Evolutionary conservation across 2,888 invertebrate species (phyloP), one percentile per base, ranked within the genome.

Genomic region (Subacronicta megacephala): DNA sequence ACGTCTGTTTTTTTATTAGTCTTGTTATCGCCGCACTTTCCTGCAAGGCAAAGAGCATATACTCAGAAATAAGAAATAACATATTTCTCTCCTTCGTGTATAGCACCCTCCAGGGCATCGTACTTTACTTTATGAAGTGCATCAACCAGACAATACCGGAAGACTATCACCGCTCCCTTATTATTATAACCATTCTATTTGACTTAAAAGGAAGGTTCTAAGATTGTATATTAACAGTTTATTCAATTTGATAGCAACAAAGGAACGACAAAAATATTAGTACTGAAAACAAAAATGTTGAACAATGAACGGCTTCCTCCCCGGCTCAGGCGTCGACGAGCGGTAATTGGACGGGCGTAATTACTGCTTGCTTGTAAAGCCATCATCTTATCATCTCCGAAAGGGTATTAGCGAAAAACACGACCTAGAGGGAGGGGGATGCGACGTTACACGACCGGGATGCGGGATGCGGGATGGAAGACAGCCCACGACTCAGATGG

Each of bases 341-440:
- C 84, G 80, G 89, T 92, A 92, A 92, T 92, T 92, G 90, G 90
- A 88, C 85, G 85, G 82, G 81, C 85, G 87, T 93, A 92, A 92
- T 93, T 93, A 93, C 91, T 89, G 88, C 86, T 89, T 90, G 89
- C 91, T 91, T 92, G 90, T 91, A 90, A 92, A 92, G 90, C 90
- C 90, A 92, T 92, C 91, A 92, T 92, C 91, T 93, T 91, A 92
- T 92, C 90, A 90, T 90, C 89, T 90, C 87, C 81, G 82, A 90
- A 90, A 86, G 89, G 90, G 91, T 90, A 91, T 93, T 91, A 92
- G 85, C 83, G 88, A 90, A 92, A 92, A 93, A 93, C 89, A 91
- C 84, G 84, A 85, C 81, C 81, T 80, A 77, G 60, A 62, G 72
- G 71, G 70, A 71, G 78, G 75, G 80, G 72, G 71, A n/a, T 58